Evolutionary conservation across 2,888 invertebrate genomes (phyloP).

Genomic region (Rotaria socialis): DNA sequence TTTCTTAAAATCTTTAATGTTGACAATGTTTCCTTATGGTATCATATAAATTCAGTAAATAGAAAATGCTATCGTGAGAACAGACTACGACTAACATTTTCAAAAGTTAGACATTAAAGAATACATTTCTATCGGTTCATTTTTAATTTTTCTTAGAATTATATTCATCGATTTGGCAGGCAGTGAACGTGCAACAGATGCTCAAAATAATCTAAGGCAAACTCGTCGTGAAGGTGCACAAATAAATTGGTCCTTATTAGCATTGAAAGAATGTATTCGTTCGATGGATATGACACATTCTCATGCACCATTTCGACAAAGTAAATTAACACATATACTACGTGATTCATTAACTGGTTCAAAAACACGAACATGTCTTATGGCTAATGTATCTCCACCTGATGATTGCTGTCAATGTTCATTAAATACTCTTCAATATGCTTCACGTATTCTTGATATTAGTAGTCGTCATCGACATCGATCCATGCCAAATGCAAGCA

Average conservation of each 20-base stretch:
- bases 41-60: too few species aligned
- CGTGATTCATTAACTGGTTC: constrained; percentile 40
- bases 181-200: constrained; percentile 58
- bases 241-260: constrained; percentile 56
- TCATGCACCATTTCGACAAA: constrained; percentile 59
- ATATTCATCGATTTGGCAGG: constrained; percentile 59
- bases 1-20: too few species aligned
- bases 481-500: too few species aligned
- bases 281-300: constrained; percentile 57
- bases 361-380: constrained; percentile 38
- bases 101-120: too few species aligned
- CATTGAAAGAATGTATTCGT: constrained; percentile 59
- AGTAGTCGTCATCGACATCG: constrained; percentile 38
- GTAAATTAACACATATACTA: constrained; percentile 59
- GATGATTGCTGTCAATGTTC: constrained; percentile 41
- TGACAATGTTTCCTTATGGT: too few species aligned
- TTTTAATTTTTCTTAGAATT: constrained; percentile 50
- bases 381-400: constrained; percentile 42
- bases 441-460: constrained; percentile 42
- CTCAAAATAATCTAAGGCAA: constrained; percentile 53
- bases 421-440: constrained; percentile 44
- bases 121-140: too few species aligned
- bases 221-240: constrained; percentile 58
- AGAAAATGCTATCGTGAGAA: too few species aligned
- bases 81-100: too few species aligned